phyloP scores from a whole-genome alignment of 2,113 vertebrate genomes.

The Salvelinus alpinus region DNA sequence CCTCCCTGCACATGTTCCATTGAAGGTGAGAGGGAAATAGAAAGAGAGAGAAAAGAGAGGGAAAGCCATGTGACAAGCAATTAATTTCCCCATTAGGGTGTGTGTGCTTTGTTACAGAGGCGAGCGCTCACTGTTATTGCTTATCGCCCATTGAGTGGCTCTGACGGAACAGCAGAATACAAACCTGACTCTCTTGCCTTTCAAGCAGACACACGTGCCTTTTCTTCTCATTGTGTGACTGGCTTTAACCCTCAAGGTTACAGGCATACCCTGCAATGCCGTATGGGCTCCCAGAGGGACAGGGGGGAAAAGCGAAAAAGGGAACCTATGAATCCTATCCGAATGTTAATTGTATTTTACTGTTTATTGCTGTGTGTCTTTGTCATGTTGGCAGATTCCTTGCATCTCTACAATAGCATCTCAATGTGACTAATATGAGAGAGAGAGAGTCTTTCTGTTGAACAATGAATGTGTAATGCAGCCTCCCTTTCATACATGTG shows the following conservation, averaged over 20 bases:
- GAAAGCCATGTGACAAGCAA: conserved; percentile 36
- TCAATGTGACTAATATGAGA: not conserved
- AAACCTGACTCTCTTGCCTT: conserved; percentile 40
- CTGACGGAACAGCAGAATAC: conserved; percentile 12
- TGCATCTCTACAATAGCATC: too few species aligned
- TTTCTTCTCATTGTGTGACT: conserved; percentile 38
- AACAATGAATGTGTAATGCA: conserved; percentile 36
- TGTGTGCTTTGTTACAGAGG: conserved; percentile 2
- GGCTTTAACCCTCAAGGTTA: conserved; percentile 60
- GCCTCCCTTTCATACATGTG: conserved; percentile 23
- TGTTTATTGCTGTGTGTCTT: not conserved
- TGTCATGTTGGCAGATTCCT: conserved; percentile 7
- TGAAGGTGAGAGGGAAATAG: conserved; percentile 12
- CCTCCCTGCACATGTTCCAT: conserved; percentile 42
- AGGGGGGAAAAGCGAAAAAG: conserved; percentile 16
- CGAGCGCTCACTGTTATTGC: not conserved
- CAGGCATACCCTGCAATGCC: conserved; percentile 19
- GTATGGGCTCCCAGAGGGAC: conserved; percentile 1
- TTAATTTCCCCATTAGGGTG: conserved; percentile 55
- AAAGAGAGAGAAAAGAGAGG: conserved; percentile 12
- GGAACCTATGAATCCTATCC: conserved; percentile 22
- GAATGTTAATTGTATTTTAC: not conserved
- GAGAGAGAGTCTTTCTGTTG: conserved; percentile 33
- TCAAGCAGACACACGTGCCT: conserved; percentile 17
- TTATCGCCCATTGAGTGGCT: not conserved